Conservation (phyloP, 2,888 invertebrate genomes). For the Tiliacea aurago region DNA sequence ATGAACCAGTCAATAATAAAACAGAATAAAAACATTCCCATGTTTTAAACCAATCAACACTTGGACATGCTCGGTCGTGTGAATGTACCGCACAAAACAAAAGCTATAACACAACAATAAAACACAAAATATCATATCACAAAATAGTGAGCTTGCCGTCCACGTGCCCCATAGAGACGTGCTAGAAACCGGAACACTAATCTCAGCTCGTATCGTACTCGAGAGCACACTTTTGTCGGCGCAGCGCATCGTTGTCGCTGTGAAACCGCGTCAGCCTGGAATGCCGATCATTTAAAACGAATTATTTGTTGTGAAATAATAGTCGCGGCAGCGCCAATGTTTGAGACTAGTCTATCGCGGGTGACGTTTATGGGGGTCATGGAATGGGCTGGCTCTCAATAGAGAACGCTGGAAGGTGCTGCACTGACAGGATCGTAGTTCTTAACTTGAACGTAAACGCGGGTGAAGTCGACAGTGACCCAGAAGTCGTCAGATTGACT, state of each 20-base stretch:
- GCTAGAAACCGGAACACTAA: constrained; percentile 2
- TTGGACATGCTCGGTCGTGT: neutral
- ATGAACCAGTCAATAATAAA: constrained; percentile 1
- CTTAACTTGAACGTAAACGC: neutral
- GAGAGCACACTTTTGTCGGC: neutral
- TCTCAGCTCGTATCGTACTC: neutral
- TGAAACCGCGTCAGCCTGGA: neutral
- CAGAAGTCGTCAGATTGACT: too few relatives aligned
- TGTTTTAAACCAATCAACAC: constrained; percentile 9
- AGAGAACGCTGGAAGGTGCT: constrained; percentile 3
- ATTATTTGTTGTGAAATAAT: too few relatives aligned
- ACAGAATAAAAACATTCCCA: constrained; percentile 5
- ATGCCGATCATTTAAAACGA: neutral
- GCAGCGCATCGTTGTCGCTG: neutral
- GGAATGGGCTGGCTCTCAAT: constrained; percentile 3
- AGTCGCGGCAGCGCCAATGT: neutral
- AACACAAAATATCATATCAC: constrained; percentile 38
- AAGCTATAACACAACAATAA: constrained; percentile 29
- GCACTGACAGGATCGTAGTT: neutral
- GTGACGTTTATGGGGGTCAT: neutral
- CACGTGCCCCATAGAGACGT: constrained; percentile 15
- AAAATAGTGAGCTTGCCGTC: constrained; percentile 31
- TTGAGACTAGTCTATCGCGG: neutral
- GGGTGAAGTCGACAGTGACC: too few relatives aligned
- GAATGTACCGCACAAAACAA: constrained; percentile 1